Evolutionary conservation across 2,797 vertebrate genomes (phyloP).

Genomic region (Ctenopoma multispine): DNA sequence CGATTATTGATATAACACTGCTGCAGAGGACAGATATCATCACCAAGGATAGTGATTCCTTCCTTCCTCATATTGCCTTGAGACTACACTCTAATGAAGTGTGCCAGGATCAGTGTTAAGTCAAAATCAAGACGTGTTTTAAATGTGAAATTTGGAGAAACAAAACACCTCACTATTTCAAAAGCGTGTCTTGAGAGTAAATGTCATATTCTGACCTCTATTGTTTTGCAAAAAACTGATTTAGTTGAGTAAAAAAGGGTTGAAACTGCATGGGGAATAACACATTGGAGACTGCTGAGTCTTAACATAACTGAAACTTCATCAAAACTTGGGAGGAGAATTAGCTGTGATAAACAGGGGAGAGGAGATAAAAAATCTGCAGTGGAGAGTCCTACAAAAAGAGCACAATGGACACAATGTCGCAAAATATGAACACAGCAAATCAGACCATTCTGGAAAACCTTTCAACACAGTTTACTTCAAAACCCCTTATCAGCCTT

Average conservation of each 20-base stretch:
- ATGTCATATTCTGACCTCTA: neutral
- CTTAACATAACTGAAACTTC: conserved; percentile 25
- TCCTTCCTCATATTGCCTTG: neutral
- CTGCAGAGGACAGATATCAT: conserved; percentile 17
- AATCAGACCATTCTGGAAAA: conserved; percentile 28
- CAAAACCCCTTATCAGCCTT: conserved; percentile 23
- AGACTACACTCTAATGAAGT: neutral
- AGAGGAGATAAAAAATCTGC: conserved; percentile 27
- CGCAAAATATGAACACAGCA: conserved; percentile 29
- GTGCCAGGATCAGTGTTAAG: neutral
- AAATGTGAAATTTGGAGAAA: neutral
- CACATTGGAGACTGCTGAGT: conserved; percentile 14
- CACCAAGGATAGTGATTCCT: neutral
- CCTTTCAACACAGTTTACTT: conserved; percentile 15
- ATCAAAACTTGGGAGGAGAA: conserved; percentile 30
- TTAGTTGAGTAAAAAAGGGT: neutral
- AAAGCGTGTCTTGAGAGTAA: neutral
- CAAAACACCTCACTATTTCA: neutral
- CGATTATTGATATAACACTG: neutral
- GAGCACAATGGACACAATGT: conserved; percentile 4
- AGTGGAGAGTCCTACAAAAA: conserved; percentile 19
- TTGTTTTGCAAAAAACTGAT: neutral
- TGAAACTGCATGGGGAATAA: conserved; percentile 7
- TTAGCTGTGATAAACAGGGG: conserved; percentile 11
- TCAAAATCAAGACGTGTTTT: neutral